Base-by-base conservation (phyloP, 2,888 invertebrate genomes). In the Cinara cedri region DNA sequence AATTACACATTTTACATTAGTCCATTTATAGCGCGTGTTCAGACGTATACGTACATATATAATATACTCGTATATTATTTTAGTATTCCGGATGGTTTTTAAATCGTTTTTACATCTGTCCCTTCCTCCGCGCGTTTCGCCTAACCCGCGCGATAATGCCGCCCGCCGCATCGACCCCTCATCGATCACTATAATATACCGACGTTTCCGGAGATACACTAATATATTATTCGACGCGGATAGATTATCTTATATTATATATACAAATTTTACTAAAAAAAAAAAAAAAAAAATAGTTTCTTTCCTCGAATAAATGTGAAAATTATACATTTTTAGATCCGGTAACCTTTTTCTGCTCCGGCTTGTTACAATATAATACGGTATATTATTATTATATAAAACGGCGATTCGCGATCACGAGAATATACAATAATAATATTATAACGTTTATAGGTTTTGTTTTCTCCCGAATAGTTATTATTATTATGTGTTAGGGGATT, bases 1-100 rank as follows among this genome's bases (percentile, higher is more conserved):
- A 76, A 66, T 68, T 76, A 76, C 54, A 76, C 68, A 68, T 74
- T 74, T 74, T 74, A 74, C 74, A 74, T 75, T 75, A 54, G 63
- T 75, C 54, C 63, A 51, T 75, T 75, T 75, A 75, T 65, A 65
- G 54, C 44, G 54, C 44, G 4, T 65, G 63, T 75, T 65, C 54
- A 65, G 65, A 75, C 65, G 65, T 75, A 44, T 65, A 6, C 34
- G 6, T 34, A 6, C 6, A 34, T 34, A 34, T n/a, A n/a, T n/a
- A n/a, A n/a, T n/a, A n/a, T n/a, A n/a, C n/a, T n/a, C n/a, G n/a
- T n/a, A n/a, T n/a, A n/a, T n/a, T n/a, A n/a, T 65, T 68, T 71
- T 63, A 75, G 51, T 63, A 34, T 34, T 42, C 49, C 19, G 49
- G 19, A 72, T 72, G 34, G 62, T 74, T 74, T 74, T 75, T 54